Conservation (phyloP, 2,113 vertebrate genomes). For the Nerophis ophidion region DNA sequence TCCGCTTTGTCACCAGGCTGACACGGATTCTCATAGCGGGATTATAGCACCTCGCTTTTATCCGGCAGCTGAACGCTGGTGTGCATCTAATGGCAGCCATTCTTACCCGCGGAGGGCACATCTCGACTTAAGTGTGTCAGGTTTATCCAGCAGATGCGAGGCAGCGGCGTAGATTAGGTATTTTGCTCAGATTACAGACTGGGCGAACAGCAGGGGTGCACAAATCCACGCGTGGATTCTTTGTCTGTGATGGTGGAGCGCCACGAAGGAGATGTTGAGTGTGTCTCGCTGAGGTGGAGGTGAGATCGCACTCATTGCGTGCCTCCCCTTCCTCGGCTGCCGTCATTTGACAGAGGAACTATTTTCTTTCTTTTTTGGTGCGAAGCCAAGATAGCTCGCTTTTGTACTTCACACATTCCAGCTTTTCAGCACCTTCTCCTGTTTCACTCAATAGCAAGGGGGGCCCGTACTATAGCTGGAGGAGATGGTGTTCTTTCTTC, state of each 20-base stretch:
- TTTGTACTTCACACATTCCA: conserved; percentile 36
- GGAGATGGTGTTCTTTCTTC: neutral
- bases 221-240: neutral
- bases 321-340: conserved; percentile 13
- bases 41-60: conserved; percentile 42
- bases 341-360: conserved; percentile 22
- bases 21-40: conserved; percentile 2
- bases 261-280: neutral
- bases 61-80: conserved; percentile 31
- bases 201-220: too few species aligned
- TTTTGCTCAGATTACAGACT: conserved; percentile 1
- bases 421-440: conserved; percentile 45
- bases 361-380: conserved; percentile 5
- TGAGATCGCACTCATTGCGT: conserved; percentile 21
- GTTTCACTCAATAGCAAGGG: conserved; percentile 57
- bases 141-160: neutral
- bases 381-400: conserved; percentile 10
- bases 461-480: conserved; percentile 6
- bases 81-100: conserved; percentile 13
- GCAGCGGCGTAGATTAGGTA: conserved; percentile 4
- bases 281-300: neutral
- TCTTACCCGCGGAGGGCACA: too few species aligned
- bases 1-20: conserved; percentile 52
- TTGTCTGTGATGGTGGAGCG: neutral
- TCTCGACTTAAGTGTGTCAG: too few species aligned